These are phyloP conservation scores for Silvanus unidentatus DNA, from an alignment of 2,888 invertebrate genomes.

Conservation along the genomic window DNA sequence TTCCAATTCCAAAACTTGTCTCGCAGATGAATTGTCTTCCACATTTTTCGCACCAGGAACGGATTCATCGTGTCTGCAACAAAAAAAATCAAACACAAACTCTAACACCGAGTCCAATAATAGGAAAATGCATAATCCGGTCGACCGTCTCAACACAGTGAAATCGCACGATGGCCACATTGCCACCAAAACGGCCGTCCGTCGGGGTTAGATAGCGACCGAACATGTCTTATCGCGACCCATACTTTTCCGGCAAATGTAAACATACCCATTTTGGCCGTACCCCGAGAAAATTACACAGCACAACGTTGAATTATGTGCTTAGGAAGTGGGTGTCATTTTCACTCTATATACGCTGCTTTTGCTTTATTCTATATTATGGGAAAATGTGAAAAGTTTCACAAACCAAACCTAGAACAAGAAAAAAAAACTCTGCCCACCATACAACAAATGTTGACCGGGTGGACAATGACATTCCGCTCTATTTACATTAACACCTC, in stretches of 20 bases:
- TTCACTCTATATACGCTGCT: constrained; percentile 3
- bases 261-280: constrained; percentile 28
- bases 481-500: background rate
- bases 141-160: constrained; percentile 5
- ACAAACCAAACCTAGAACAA: background rate
- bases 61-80: constrained; percentile 29
- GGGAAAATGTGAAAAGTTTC: background rate
- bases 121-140: too few relatives aligned
- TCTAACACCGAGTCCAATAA: background rate
- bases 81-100: too few relatives aligned
- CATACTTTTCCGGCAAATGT: constrained; percentile 37
- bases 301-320: constrained; percentile 32
- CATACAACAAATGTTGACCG: background rate
- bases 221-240: constrained; percentile 45
- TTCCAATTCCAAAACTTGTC: constrained; percentile 48
- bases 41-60: constrained; percentile 21
- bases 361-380: background rate
- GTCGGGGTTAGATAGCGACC: constrained; percentile 32
- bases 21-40: constrained; percentile 32
- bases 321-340: constrained; percentile 12
- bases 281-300: constrained; percentile 36
- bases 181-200: constrained; percentile 17
- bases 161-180: constrained; percentile 6
- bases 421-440: background rate
- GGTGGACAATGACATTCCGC: background rate